Evolutionary conservation across 2,113 vertebrate genomes (phyloP), one percentile per base, ranked within the genome.

Genomic region (Tachysurus fulvidraco): DNA sequence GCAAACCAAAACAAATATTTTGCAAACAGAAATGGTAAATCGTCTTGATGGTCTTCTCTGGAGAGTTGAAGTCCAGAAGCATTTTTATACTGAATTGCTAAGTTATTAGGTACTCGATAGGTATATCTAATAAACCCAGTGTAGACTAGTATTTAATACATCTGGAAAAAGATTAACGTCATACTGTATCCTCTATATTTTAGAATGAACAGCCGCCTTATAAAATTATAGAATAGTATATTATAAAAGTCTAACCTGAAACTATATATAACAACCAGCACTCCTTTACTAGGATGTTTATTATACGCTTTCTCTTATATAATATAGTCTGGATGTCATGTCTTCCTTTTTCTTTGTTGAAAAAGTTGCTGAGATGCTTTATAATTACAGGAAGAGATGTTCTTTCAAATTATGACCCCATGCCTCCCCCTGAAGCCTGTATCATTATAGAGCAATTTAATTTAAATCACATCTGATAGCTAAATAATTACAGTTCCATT

Each of bases 401-500:
- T 60, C 7, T 81, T 81, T 81, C 21, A 60, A 81, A 81, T 81
- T 41, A 81, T 60, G 78, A 44, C 78, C 55, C 57, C 30, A 19
- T 36, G 55, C 52, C 55, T 81, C 16, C 28, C 23, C 55, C n/a
- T 19, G 74, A 85, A 81, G 55, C 59, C 46, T 59, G 44, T 62
- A 74, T 88, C 83, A 85, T 82, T 81, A 54, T 44, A 36, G 41
- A 74, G 65, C 57, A 62, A 81, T 64, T 88, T 55, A 88, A 85
- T 69, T 62, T 67, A 76, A 83, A 83, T 50, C 84, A 60, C 10
- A 41, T 83, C 76, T 88, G 71, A 83, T 69, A 14, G 84, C 84
- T 71, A 69, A 86, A 88, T 86, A 86, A 86, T 86, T 86, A 78
- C 81, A 79, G 77, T n/a, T 67, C 67, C 50, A 83, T 65, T 62